Conservation (phyloP, 2,113 vertebrate species). For the Urocitellus parryii region DNA sequence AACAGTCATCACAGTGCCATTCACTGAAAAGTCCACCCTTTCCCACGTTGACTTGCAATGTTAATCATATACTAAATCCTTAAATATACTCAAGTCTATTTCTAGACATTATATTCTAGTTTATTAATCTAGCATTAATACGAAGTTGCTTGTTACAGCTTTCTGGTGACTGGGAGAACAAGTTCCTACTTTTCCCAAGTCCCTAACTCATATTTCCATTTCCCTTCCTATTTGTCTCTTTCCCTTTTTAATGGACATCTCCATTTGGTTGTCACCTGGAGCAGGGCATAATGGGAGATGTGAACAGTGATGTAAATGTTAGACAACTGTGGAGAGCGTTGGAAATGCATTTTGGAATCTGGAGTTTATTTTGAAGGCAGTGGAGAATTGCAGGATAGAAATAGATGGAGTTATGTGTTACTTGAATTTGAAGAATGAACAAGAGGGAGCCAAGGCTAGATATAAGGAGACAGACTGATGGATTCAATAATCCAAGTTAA, state of each 20-base stretch:
- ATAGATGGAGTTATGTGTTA: background rate
- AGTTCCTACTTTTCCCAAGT: background rate
- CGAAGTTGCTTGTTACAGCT: background rate
- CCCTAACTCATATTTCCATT: background rate
- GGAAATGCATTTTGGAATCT: background rate
- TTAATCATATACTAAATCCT: background rate
- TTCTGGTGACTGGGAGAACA: background rate
- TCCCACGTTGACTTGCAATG: background rate
- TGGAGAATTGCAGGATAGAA: background rate
- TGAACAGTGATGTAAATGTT: background rate
- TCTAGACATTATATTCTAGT: slow-evolving; percentile 2
- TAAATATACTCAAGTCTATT: background rate
- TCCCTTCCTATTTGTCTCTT: background rate
- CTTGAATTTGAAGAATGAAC: background rate
- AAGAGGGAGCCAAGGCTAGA: no score
- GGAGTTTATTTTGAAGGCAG: background rate
- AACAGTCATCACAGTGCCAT: background rate
- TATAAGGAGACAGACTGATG: background rate
- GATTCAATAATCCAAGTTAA: background rate
- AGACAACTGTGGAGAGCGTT: background rate
- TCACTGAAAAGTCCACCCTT: slow-evolving; percentile 1
- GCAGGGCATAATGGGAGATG: background rate
- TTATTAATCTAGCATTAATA: background rate
- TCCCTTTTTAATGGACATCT: background rate
- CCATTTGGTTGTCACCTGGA: background rate